Percentiles rank a stretch among this genome's conserved stretches.
These are phyloP conservation scores for Leucoraja ocellata DNA, from an alignment of 2,797 vertebrate species.

Conservation along the genomic window DNA sequence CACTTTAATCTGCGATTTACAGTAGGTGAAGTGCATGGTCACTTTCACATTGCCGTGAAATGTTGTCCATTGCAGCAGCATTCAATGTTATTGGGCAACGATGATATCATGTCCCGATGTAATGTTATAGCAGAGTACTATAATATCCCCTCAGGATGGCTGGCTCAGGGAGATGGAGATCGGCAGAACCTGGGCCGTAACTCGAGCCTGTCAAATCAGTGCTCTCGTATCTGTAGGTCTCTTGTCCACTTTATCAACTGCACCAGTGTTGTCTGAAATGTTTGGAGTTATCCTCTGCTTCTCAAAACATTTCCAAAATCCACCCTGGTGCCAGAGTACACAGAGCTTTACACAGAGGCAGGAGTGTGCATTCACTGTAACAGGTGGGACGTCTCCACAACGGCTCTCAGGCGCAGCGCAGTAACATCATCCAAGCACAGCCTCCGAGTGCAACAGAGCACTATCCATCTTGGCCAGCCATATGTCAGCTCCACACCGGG, in stretches of 20 bases:
- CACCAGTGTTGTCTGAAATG: background rate
- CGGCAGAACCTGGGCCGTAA: no score
- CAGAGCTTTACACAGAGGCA: background rate
- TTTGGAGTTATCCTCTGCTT: background rate
- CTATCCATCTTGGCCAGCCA: background rate
- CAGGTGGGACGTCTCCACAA: background rate
- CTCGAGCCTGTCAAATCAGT: background rate
- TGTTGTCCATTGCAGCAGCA: background rate
- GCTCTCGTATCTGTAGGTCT: background rate
- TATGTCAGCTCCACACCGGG: background rate
- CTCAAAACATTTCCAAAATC: background rate
- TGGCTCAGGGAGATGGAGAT: no score
- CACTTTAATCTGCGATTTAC: background rate
- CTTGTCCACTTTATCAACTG: background rate
- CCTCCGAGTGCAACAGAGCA: background rate
- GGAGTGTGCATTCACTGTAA: background rate
- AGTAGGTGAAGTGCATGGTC: background rate
- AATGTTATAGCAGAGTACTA: background rate
- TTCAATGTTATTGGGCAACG: no score
- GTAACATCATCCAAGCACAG: background rate
- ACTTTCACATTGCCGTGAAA: background rate
- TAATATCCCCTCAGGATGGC: background rate
- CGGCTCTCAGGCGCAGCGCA: background rate
- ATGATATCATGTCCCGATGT: background rate
- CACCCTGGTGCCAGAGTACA: background rate